These are phyloP conservation scores for Ochropacha duplaris DNA, from an alignment of 2,888 invertebrate genomes.

Conservation along the genomic window DNA sequence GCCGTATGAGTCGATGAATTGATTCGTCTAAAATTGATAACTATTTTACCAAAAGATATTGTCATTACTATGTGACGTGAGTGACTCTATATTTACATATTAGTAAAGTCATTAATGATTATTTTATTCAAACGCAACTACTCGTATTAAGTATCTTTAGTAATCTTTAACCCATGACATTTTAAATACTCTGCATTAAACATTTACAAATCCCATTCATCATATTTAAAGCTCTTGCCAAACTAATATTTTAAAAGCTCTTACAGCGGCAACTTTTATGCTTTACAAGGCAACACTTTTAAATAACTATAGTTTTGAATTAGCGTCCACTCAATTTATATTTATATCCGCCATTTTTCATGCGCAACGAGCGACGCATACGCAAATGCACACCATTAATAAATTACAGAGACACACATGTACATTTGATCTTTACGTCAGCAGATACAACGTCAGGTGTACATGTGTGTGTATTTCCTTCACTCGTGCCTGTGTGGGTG, in stretches of 20 bases:
- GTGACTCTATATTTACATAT: too few species aligned
- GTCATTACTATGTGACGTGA: too few species aligned
- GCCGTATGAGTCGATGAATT: too few species aligned
- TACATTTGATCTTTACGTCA: conserved; percentile 56
- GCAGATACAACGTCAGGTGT: conserved; percentile 26
- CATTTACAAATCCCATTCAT: not conserved
- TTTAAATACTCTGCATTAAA: too few species aligned
- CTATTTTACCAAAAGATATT: too few species aligned
- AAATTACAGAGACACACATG: conserved; percentile 73
- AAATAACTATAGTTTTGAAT: conserved; percentile 63
- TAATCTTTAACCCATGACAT: too few species aligned
- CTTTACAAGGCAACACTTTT: conserved; percentile 45
- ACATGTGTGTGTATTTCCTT: conserved; percentile 56
- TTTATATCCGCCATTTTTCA: conserved; percentile 73
- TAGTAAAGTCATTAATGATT: too few species aligned
- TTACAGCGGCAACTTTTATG: conserved; percentile 42
- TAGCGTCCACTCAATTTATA: conserved; percentile 67
- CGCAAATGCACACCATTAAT: conserved; percentile 76
- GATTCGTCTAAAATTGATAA: too few species aligned
- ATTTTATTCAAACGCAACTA: too few species aligned
- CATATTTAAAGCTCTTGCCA: not conserved
- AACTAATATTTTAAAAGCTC: not conserved
- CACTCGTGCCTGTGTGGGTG: conserved; percentile 41
- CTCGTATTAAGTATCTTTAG: too few species aligned
- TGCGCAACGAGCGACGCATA: conserved; percentile 65